Base-by-base conservation (phyloP, 2,888 invertebrate species). In the Stenodera caucasica region DNA sequence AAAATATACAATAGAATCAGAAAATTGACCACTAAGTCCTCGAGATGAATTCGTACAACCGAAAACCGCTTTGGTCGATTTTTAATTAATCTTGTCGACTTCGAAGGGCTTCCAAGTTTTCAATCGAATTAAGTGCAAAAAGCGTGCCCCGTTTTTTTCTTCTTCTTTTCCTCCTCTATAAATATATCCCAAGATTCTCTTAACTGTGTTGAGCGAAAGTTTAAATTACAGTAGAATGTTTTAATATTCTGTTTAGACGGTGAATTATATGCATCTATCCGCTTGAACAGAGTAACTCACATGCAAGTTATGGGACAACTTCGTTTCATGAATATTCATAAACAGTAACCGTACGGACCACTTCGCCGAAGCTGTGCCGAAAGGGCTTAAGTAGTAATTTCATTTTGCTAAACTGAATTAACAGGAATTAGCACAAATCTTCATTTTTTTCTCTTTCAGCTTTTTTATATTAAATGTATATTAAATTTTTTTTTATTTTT, bases 351-450 rank as follows among this genome's bases (percentile, higher is more conserved):
- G 64, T 63, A 57, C 64, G 64, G 66, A 40, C 70, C 69, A 69
- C 68, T 71, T 60, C 53, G 65, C 67, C 65, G 66, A 71, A 72
- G 70, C 71, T 68, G 66, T 68, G 70, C 69, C 63, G 61, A 64
- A 63, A 68, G 68, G 69, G 71, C 71, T 71, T 71, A 71, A 71
- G 68, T 71, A 70, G 72, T 71, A 72, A 72, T 70, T 72, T 70
- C 68, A 69, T 72, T 72, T 66, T 63, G 67, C 70, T 67, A 66
- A 69, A 68, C 69, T 69, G 66, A 72, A 70, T 71, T 70, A 69
- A 70, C 70, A 60, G 63, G 70, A 61, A 66, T 69, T 70, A 69
- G 60, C 62, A 62, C 57, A 67, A 70, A 65, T 63, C 67, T 64
- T 64, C 64, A 60, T 61, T 68, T 69, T 69, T 65, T 58, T 57